A percentile compares a stretch with the other conserved stretches of the same genome.
These are phyloP conservation scores for Ptychodera flava DNA, from an alignment of 35 echinoderm and acorn worm genomes.

Conservation along the genomic window DNA sequence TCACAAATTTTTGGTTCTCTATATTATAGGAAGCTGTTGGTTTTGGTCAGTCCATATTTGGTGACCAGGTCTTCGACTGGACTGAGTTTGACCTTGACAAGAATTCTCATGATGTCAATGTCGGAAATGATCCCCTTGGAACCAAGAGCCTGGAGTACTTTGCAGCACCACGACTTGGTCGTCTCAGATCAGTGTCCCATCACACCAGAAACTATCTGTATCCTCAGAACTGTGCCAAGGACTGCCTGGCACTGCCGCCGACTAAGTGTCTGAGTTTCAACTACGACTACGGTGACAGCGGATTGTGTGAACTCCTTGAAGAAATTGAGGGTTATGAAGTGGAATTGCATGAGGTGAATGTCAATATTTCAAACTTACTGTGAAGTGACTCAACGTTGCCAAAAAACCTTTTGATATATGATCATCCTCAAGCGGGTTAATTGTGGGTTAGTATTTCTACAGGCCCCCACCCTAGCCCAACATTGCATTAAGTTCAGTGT, in stretches of 20 bases:
- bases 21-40: not conserved
- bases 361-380: not conserved
- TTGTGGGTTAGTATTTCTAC: too few species aligned
- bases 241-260: slow-evolving; percentile 23
- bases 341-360: slow-evolving; percentile 25
- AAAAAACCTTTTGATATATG: too few species aligned
- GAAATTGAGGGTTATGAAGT: slow-evolving; percentile 42
- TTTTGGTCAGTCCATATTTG: not conserved
- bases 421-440: too few species aligned
- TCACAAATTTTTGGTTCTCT: too few species aligned
- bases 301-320: slow-evolving; percentile 28
- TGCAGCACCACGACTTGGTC: not conserved
- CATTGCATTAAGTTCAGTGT: too few species aligned
- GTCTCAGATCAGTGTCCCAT: not conserved
- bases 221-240: slow-evolving; percentile 33
- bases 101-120: not conserved
- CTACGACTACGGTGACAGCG: slow-evolving; percentile 21
- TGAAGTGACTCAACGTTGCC: too few species aligned
- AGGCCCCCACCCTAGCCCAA: too few species aligned
- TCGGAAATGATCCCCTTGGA: not conserved
- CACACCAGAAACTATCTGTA: not conserved
- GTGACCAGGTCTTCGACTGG: not conserved
- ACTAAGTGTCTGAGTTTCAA: slow-evolving; percentile 44
- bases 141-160: not conserved
- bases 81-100: not conserved